Percentiles rank a stretch among this genome's conserved stretches.
These are phyloP conservation scores for Thera britannica DNA, from an alignment of 2,888 invertebrate genomes.

Conservation along the genomic window DNA sequence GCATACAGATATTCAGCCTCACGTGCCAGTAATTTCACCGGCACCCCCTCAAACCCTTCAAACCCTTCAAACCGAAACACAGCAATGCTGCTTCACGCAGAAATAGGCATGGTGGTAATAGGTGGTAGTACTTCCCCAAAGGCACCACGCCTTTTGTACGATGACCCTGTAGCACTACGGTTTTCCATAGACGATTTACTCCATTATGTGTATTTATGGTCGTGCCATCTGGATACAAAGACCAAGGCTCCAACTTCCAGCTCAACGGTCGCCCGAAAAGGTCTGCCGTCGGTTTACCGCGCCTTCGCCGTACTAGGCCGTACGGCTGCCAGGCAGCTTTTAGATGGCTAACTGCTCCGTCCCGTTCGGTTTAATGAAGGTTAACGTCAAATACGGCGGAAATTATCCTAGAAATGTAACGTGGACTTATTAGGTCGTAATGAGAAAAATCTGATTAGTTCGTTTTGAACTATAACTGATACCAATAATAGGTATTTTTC, in stretches of 20 bases:
- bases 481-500: no score
- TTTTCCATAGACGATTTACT: conserved; percentile 15
- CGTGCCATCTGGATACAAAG: conserved; percentile 46
- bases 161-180: background rate
- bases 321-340: conserved; percentile 70
- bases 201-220: conserved; percentile 39
- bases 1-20: no score
- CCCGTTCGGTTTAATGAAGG: conserved; percentile 48
- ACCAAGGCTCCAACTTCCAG: conserved; percentile 42
- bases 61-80: no score
- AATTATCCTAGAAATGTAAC: conserved; percentile 40
- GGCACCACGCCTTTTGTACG: background rate
- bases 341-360: conserved; percentile 59
- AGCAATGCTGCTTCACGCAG: no score
- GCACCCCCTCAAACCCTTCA: no score
- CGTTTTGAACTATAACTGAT: background rate
- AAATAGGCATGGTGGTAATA: no score
- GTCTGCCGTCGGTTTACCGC: conserved; percentile 58
- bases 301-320: conserved; percentile 63
- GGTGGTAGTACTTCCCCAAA: background rate
- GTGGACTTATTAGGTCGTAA: conserved; percentile 25
- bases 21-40: no score
- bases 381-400: conserved; percentile 58
- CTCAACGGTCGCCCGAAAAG: conserved; percentile 70
- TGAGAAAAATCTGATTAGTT: background rate